Evolutionary conservation across 2,113 vertebrate genomes (phyloP), one percentile per base, ranked within the genome.

Genomic region (Ceyx margarethae): DNA sequence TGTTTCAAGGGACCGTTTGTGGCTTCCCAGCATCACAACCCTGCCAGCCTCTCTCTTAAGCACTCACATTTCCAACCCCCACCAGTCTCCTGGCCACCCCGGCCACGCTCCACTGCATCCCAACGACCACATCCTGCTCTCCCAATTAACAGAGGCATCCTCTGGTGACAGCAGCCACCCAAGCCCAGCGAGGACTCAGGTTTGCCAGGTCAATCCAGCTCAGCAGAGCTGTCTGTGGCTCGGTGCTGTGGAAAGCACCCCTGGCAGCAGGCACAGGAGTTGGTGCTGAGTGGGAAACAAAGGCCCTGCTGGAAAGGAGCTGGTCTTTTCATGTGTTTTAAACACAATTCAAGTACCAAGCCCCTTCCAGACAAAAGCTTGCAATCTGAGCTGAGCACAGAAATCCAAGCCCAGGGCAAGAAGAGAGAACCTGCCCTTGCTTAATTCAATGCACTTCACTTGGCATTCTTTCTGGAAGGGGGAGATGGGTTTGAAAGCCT

Each of bases 171-270:
- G 78, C 74, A 31, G 33, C 68, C 51, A 48, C 71, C 33, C 1
- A 15, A 54, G 11, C 25, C 66, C 89, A 43, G 71, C 1, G 1
- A 53, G 65, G 60, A 6, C 29, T 0, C 25, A 29, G 37, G 5
- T 67, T 60, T 78, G 25, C 56, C 90, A 35, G 61, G 35, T 20
- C 72, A 9, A 0, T 2, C 29, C 6, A 50, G 57, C 75, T 69
- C 50, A 23, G 48, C 35, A 10, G 85, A 72, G 79, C 46, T 19
- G 57, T 2, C 0, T 2, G 58, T 1, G 8, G 22, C 31, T 28
- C 2, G 1, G 56, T 7, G 73, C 16, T 1, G 1, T 13, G 3
- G 67, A 13, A 58, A 46, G 29, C 1, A 3, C 20, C 6, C 6
- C 11, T 12, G n/a, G 35, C 74, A 37, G 22, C 45, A 17, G 81